A percentile compares a stretch with the other conserved stretches of the same genome.
These are phyloP conservation scores for Uria aalge DNA, from an alignment of 2,113 vertebrate genomes.

Conservation along the genomic window DNA sequence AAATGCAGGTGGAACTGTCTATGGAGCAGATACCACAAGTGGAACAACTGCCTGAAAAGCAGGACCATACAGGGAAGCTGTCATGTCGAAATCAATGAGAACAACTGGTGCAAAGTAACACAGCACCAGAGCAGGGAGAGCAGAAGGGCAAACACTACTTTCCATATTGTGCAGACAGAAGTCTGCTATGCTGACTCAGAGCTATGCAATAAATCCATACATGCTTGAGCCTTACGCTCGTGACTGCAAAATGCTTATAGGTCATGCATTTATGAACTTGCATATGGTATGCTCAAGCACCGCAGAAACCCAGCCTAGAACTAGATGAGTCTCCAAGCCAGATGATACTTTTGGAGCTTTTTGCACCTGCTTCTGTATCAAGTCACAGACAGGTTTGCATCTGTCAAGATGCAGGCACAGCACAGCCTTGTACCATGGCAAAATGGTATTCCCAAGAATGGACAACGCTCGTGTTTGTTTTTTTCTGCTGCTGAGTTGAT, in stretches of 20 bases:
- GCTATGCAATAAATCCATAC: background rate
- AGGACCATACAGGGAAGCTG: background rate
- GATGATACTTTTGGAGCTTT: background rate
- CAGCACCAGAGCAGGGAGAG: background rate
- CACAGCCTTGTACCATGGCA: background rate
- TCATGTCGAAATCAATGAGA: background rate
- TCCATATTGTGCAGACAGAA: background rate
- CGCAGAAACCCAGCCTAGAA: background rate
- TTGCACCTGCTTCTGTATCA: background rate
- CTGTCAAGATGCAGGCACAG: background rate
- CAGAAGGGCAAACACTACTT: background rate
- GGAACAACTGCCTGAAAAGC: background rate
- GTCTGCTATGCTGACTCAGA: background rate
- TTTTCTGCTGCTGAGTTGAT: background rate
- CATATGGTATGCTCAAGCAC: background rate
- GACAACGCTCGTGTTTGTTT: accelerated
- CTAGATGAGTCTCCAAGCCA: background rate
- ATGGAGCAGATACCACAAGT: background rate
- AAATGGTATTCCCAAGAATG: background rate
- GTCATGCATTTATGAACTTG: background rate
- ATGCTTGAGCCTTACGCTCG: background rate
- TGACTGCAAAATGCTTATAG: background rate
- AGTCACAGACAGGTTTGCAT: background rate
- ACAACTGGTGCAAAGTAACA: background rate
- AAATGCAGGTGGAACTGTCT: background rate